phyloP scores from a whole-genome alignment of 2,797 vertebrate species.

The Phylloscopus collybita region DNA sequence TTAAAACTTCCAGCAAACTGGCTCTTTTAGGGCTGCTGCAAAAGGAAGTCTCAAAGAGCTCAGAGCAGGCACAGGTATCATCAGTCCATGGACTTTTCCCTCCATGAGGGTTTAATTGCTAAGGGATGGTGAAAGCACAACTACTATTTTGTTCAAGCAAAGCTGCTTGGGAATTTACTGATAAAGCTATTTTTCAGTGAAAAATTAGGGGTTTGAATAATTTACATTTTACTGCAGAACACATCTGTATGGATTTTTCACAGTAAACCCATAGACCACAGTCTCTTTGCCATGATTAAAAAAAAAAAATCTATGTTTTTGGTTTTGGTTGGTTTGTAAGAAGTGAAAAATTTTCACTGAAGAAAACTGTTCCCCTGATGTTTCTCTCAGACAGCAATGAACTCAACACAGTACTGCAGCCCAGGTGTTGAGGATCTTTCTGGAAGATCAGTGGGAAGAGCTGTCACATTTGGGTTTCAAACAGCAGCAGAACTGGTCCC shows the following conservation, averaged over 20 bases:
- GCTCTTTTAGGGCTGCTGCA: background rate
- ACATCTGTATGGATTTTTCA: background rate
- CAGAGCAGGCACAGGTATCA: background rate
- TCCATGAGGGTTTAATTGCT: background rate
- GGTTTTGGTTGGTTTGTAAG: background rate
- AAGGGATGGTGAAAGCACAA: slow-evolving; percentile 11
- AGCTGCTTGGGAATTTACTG: slow-evolving; percentile 10
- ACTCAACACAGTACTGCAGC: background rate
- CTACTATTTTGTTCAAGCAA: background rate
- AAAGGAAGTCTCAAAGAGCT: background rate
- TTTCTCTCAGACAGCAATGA: background rate
- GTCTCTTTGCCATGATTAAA: background rate
- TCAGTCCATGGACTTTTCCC: background rate
- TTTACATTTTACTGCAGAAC: background rate
- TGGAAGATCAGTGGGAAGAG: background rate
- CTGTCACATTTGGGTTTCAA: background rate
- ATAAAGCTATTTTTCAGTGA: slow-evolving; percentile 7
- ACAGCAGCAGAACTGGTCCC: background rate
- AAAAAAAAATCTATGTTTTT: background rate
- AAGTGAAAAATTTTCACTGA: slow-evolving; percentile 10
- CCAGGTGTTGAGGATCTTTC: background rate
- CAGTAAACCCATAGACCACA: background rate
- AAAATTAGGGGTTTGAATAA: slow-evolving; percentile 9
- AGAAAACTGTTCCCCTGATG: background rate
- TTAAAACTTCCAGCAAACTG: background rate